Evolutionary conservation across 2,888 invertebrate genomes (phyloP), one percentile per base, ranked within the genome.

Genomic region (Drosophila falleni): DNA sequence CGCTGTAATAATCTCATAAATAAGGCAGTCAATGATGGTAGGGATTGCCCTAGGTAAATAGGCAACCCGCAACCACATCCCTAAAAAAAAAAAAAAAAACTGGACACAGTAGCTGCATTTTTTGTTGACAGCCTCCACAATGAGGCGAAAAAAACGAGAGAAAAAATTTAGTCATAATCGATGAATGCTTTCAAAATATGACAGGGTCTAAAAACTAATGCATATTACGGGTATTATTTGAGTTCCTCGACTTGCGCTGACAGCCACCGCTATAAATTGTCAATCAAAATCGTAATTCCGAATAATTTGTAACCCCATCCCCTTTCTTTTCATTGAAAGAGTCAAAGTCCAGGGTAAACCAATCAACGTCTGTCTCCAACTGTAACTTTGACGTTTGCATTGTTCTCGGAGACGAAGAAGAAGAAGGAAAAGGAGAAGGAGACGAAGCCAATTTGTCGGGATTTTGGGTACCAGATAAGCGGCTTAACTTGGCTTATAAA

Each of bases 401-500:
- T 83, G 87, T 76, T 75, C 46, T 15, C 51, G 13, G 16, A 63
- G 67, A 26, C 41, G 19, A 15, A 44, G 39, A 29, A 3, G 33
- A 10, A 56, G 63, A 31, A 5, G 15, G 23, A 44, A 33, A 29
- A 3, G 33, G 13, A 56, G 63, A 31, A 5, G 15, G 23, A 63
- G 41, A 49, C 26, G 46, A 11, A 62, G 64, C 89, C 86, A 86
- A 86, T 90, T 90, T 86, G 90, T 86, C 72, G 74, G 85, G 76
- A 73, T 81, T 83, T 84, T 31, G 71, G 74, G 65, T 71, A 73
- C 23, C 56, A 89, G 90, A 83, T 86, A 86, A 86, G 84, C 86
- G 87, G 86, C 89, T 86, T 86, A 86, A 46, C 58, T 73, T 49
- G 73, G 82, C 67, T 88, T 84, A 89, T 84, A 74, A 84, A 84